These are phyloP conservation scores for Stegastes partitus DNA, from an alignment of 2,113 vertebrate genomes.

Conservation along the genomic window DNA sequence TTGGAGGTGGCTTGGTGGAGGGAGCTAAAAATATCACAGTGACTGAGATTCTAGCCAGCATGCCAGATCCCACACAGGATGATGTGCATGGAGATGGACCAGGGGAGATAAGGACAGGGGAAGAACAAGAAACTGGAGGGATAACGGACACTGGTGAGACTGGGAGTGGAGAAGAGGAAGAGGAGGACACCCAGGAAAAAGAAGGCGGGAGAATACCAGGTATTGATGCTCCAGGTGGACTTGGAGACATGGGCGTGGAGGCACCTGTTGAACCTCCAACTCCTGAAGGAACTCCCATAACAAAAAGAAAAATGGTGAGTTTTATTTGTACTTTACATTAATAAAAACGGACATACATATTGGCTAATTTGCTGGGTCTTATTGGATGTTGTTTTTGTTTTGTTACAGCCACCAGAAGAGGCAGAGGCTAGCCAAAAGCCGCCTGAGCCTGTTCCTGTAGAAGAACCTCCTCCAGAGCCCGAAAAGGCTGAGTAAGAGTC, in stretches of 20 bases:
- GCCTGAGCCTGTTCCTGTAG: slow-evolving; percentile 73
- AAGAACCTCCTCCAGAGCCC: slow-evolving; percentile 82
- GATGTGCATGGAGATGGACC: slow-evolving; percentile 91
- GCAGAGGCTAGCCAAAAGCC: slow-evolving; percentile 72
- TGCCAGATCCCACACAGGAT: slow-evolving; percentile 95
- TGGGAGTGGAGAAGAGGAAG: slow-evolving; percentile 85
- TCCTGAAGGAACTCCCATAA: slow-evolving; percentile 92
- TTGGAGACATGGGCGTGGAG: slow-evolving; percentile 93
- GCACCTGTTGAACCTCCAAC: slow-evolving; percentile 90
- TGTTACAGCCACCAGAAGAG: slow-evolving; percentile 74
- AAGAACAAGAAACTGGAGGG: slow-evolving; percentile 84
- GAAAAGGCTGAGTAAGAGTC: slow-evolving; percentile 92
- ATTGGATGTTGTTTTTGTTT: slow-evolving; percentile 17
- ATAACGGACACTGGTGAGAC: slow-evolving; percentile 82
- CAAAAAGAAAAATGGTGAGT: slow-evolving; percentile 87
- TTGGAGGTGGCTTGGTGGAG: slow-evolving; percentile 93
- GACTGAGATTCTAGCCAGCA: slow-evolving; percentile 92
- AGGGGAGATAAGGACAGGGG: slow-evolving; percentile 82
- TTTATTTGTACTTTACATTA: background rate
- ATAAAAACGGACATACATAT: background rate
- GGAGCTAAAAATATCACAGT: slow-evolving; percentile 92
- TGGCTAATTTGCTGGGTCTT: background rate
- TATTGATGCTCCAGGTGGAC: slow-evolving; percentile 87
- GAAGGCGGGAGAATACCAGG: slow-evolving; percentile 87
- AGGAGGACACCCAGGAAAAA: slow-evolving; percentile 85